Conservation (phyloP, 2,888 invertebrate genomes). For the Neoascia interrupta region DNA sequence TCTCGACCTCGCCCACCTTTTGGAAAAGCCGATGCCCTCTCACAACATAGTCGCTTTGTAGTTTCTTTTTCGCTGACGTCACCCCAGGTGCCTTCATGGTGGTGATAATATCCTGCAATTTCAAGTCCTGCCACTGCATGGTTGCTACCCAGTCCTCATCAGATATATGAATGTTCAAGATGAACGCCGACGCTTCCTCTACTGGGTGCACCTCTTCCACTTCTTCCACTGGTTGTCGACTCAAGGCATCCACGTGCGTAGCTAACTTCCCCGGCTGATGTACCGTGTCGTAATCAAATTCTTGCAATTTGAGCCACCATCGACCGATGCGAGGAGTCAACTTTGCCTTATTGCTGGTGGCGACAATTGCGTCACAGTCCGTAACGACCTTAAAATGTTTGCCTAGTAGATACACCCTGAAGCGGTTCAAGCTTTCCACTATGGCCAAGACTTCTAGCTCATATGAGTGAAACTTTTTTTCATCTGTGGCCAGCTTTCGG, state of each 20-base stretch:
- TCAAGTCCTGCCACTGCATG: not conserved
- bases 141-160: no score
- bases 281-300: not conserved
- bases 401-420: constrained; percentile 10
- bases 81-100: not conserved
- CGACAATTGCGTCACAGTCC: not conserved
- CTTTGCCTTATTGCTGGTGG: not conserved
- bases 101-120: not conserved
- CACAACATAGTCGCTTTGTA: not conserved
- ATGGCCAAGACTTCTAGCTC: constrained; percentile 19
- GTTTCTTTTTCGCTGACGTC: not conserved
- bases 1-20: not conserved
- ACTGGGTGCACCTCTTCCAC: not conserved
- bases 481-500: constrained; percentile 2
- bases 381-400: not conserved
- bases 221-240: constrained; percentile 3
- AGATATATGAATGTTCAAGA: no score
- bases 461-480: constrained; percentile 14
- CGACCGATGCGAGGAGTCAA: not conserved
- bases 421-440: constrained; percentile 4
- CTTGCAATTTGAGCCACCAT: not conserved
- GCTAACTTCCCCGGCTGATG: not conserved
- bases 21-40: not conserved
- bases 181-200: not conserved
- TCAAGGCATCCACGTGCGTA: not conserved